Base-by-base conservation (phyloP, 2,888 invertebrate genomes). In the Dascillus cervinus region DNA sequence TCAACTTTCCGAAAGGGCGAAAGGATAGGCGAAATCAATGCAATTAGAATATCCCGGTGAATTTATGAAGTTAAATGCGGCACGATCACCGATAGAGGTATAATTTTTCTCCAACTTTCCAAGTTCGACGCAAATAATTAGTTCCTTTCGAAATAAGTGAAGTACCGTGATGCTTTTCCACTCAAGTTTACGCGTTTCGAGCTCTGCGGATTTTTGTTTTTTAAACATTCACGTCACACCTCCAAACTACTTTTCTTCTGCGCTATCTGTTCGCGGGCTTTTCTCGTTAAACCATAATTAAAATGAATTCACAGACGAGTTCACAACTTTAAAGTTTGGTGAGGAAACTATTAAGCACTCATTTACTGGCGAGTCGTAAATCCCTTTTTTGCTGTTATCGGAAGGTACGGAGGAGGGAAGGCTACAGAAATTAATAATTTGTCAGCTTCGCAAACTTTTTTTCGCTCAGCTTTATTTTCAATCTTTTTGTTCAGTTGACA, bases 221-320 rank as follows among this genome's bases (percentile, higher is more conserved):
- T 34, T 39, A 44, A 42, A 28, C 44, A 47, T 49, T 48, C 46
- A 34, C 36, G 52, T 49, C 57, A 58, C 59, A 56, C 51, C 50
- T n/a, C 52, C 43, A 43, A 47, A 47, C 49, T 51, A 49, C 50
- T 46, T 52, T 49, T 43, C 41, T 47, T 50, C 55, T 56, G 58
- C n/a, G n/a, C n/a, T 57, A 58, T 55, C 55, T 54, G 53, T 43
- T 40, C 48, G 37, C n/a, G 54, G 52, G 50, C 55, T 55, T 50
- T 54, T 50, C 58, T 60, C 57, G 58, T 60, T 58, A 60, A 56
- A 49, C 47, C 52, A 53, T 52, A 58, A 60, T 60, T 60, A 59
- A 60, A 60, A 60, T 60, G 58, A 60, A 60, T 59, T 56, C 54
- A 54, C 52, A 45, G 48, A 25, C 28, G 44, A 36, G 37, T 39